These are phyloP conservation scores for Phoronis australis DNA, from an alignment of 2,888 invertebrate genomes.

Conservation along the genomic window DNA sequence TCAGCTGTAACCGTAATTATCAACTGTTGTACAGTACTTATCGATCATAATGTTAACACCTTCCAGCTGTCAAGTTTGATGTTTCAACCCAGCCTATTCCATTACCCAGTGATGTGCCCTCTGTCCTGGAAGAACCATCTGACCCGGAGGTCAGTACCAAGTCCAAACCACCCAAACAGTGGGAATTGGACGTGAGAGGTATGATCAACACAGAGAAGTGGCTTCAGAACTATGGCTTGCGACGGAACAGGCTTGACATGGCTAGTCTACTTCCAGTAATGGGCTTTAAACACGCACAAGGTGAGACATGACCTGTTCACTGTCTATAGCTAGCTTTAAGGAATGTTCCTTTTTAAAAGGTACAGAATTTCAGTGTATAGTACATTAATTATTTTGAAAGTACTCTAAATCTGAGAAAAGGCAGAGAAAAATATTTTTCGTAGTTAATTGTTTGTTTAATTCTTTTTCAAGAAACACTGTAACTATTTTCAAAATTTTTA, in stretches of 20 bases:
- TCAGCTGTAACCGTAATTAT: too few species aligned
- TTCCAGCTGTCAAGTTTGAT: not conserved
- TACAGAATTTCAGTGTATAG: too few species aligned
- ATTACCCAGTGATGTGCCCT: not conserved
- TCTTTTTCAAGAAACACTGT: too few species aligned
- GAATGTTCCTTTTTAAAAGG: too few species aligned
- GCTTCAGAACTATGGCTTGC: conserved; percentile 47
- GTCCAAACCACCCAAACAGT: conserved; percentile 29
- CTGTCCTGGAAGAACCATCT: conserved; percentile 24
- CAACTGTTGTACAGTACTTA: too few species aligned
- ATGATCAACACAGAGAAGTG: conserved; percentile 43
- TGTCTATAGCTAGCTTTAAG: too few species aligned
- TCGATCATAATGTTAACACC: too few species aligned
- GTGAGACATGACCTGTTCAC: conserved; percentile 31
- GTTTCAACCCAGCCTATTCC: not conserved
- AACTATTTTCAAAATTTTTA: too few species aligned
- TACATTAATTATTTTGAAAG: too few species aligned
- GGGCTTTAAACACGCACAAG: conserved; percentile 48
- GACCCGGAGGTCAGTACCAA: conserved; percentile 26
- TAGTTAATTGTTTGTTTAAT: too few species aligned
- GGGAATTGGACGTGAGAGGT: conserved; percentile 44
- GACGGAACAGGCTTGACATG: conserved; percentile 40
- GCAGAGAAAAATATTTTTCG: too few species aligned
- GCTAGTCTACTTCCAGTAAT: conserved; percentile 39
- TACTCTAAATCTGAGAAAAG: too few species aligned